phyloP scores from a whole-genome alignment of 1,140 invertebrate genomes.

The Pseudachorutes palmiensis region DNA sequence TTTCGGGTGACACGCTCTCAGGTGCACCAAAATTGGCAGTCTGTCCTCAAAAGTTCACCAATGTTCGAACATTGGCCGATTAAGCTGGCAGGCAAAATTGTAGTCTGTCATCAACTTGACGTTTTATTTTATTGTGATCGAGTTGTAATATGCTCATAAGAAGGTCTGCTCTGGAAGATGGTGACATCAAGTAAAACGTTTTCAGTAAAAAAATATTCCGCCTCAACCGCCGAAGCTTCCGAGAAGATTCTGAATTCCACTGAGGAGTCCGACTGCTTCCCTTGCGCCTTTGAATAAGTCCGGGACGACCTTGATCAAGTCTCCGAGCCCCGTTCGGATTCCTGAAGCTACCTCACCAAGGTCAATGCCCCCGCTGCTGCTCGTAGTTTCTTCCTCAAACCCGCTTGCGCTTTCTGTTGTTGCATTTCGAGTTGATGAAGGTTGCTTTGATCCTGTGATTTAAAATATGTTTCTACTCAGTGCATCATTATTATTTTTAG shows the following conservation, averaged over 20 bases:
- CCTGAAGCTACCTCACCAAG: slow-evolving; percentile 7
- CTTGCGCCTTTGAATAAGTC: slow-evolving; percentile 17
- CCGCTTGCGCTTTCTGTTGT: slow-evolving; percentile 26
- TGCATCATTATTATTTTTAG: too few relatives aligned
- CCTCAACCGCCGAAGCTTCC: not conserved
- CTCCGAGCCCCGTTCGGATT: slow-evolving; percentile 19
- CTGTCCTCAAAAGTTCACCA: too few relatives aligned
- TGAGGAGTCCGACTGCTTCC: slow-evolving; percentile 19
- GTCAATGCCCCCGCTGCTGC: not conserved
- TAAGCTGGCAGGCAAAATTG: too few relatives aligned
- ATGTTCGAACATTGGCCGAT: too few relatives aligned
- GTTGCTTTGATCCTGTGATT: not conserved
- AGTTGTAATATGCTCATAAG: too few relatives aligned
- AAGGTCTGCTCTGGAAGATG: too few relatives aligned
- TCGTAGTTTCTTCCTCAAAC: slow-evolving; percentile 23
- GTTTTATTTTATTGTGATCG: too few relatives aligned
- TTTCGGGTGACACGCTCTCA: too few relatives aligned
- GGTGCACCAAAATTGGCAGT: too few relatives aligned
- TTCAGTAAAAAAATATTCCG: too few relatives aligned
- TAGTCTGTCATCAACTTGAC: too few relatives aligned
- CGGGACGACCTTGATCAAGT: slow-evolving; percentile 13
- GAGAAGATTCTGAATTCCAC: slow-evolving; percentile 2
- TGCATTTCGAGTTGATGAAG: not conserved
- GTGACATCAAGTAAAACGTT: too few relatives aligned
- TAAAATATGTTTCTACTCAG: not conserved